A percentile compares a stretch with the other conserved stretches of the same genome.
Conservation (phyloP, 2,888 invertebrate species). For the Blastobasis adustella region DNA sequence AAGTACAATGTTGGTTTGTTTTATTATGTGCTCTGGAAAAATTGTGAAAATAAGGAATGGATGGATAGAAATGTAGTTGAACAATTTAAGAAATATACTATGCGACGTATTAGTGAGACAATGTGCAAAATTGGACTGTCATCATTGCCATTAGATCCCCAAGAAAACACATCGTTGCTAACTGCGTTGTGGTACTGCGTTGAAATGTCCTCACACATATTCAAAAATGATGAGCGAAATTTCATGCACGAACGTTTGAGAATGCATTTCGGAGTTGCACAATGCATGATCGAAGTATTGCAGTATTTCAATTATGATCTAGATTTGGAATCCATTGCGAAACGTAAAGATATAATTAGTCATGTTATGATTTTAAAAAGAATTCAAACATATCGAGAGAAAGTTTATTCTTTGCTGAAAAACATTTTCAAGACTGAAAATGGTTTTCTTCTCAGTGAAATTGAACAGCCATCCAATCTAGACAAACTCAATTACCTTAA, state of each 20-base stretch:
- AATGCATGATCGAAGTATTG: slow-evolving; percentile 31
- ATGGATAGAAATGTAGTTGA: slow-evolving; percentile 36
- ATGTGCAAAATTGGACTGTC: slow-evolving; percentile 31
- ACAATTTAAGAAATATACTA: slow-evolving; percentile 28
- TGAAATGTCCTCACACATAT: slow-evolving; percentile 28
- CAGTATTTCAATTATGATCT: slow-evolving; percentile 25
- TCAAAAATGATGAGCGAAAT: slow-evolving; percentile 25
- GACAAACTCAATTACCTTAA: slow-evolving; percentile 29
- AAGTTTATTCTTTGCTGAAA: slow-evolving; percentile 22
- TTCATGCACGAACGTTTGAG: slow-evolving; percentile 30
- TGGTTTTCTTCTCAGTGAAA: slow-evolving; percentile 28
- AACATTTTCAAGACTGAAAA: slow-evolving; percentile 27
- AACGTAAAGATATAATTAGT: slow-evolving; percentile 24
- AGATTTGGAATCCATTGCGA: slow-evolving; percentile 21
- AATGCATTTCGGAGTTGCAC: slow-evolving; percentile 21
- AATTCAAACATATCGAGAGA: slow-evolving; percentile 20
- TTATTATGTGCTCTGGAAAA: slow-evolving; percentile 37
- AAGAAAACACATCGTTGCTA: slow-evolving; percentile 19
- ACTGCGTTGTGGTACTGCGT: slow-evolving; percentile 40
- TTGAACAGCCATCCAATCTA: slow-evolving; percentile 24
- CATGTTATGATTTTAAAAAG: slow-evolving; percentile 26
- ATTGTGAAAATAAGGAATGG: slow-evolving; percentile 36
- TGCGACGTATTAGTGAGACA: slow-evolving; percentile 28
- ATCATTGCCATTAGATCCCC: slow-evolving; percentile 33
- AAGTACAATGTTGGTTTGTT: slow-evolving; percentile 33